These are phyloP conservation scores for Theocolax elegans DNA, from an alignment of 1,140 invertebrate species.

Conservation along the genomic window DNA sequence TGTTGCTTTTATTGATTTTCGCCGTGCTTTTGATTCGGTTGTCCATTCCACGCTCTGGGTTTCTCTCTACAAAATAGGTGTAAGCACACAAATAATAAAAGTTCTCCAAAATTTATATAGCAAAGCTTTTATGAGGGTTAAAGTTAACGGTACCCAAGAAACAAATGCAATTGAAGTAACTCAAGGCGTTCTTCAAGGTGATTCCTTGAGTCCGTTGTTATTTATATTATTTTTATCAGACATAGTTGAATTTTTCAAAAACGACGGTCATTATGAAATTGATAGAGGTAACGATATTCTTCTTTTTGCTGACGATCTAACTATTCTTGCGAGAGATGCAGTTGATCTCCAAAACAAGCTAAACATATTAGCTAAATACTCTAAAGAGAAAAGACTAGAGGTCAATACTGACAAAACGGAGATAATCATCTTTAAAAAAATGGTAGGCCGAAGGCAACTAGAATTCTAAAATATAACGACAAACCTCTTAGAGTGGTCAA, in stretches of 20 bases:
- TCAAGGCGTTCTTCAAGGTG: no score
- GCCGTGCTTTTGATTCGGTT: not conserved
- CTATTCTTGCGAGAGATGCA: constrained; percentile 7
- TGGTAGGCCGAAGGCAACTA: constrained; percentile 17
- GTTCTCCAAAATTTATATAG: no score
- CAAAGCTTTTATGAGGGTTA: no score
- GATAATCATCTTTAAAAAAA: constrained; percentile 40
- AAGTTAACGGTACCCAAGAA: no score
- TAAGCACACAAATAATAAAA: no score
- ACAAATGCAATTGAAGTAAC: no score
- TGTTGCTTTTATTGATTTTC: not conserved
- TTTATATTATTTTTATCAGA: constrained; percentile 44
- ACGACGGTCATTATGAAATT: constrained; percentile 15
- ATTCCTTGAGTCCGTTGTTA: constrained; percentile 41
- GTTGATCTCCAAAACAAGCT: constrained; percentile 32
- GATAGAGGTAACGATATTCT: constrained; percentile 23
- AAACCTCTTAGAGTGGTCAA: no score
- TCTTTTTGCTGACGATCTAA: constrained; percentile 46
- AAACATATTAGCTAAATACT: constrained; percentile 38
- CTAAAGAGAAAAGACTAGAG: constrained; percentile 28
- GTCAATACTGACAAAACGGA: constrained; percentile 45
- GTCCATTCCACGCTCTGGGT: no score
- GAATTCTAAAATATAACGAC: not conserved
- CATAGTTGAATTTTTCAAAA: constrained; percentile 36
- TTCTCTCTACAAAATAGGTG: no score